Conservation (phyloP, 2,113 vertebrate species). For the Lontra canadensis region DNA sequence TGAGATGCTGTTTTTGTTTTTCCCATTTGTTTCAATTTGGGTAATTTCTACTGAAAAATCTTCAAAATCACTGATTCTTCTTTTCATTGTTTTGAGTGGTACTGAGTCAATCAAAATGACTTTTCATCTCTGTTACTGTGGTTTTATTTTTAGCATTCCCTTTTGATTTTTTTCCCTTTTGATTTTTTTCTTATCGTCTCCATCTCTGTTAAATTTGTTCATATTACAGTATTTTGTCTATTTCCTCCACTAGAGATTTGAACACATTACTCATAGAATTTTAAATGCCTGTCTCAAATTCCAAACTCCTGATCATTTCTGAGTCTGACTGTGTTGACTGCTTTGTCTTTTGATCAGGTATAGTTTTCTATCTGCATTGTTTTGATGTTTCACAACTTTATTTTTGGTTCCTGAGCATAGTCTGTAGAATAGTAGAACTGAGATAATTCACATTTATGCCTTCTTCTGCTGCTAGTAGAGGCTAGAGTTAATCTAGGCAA, state of each 20-base stretch:
- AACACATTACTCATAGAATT: background rate
- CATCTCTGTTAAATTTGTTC: background rate
- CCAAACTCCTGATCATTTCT: background rate
- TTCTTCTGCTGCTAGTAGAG: background rate
- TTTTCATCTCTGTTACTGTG: background rate
- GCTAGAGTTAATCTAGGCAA: background rate
- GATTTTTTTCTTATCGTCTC: background rate
- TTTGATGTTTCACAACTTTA: background rate
- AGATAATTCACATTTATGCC: background rate
- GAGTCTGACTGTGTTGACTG: background rate
- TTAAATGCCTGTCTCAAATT: background rate
- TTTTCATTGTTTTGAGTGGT: background rate
- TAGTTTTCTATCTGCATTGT: background rate
- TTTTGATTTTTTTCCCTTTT: background rate
- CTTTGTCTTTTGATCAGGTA: background rate
- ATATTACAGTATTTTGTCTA: background rate
- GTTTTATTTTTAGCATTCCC: background rate
- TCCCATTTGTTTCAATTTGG: background rate
- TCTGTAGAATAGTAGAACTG: background rate
- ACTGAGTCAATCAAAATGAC: background rate
- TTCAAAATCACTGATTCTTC: background rate
- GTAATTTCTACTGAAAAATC: background rate
- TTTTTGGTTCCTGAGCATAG: background rate
- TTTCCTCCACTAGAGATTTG: background rate
- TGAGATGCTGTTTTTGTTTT: background rate